Percentiles rank a stretch among this genome's conserved stretches.
Evolutionary conservation across 2,113 vertebrate genomes (phyloP).

Genomic region (Cichladusa arquata): DNA sequence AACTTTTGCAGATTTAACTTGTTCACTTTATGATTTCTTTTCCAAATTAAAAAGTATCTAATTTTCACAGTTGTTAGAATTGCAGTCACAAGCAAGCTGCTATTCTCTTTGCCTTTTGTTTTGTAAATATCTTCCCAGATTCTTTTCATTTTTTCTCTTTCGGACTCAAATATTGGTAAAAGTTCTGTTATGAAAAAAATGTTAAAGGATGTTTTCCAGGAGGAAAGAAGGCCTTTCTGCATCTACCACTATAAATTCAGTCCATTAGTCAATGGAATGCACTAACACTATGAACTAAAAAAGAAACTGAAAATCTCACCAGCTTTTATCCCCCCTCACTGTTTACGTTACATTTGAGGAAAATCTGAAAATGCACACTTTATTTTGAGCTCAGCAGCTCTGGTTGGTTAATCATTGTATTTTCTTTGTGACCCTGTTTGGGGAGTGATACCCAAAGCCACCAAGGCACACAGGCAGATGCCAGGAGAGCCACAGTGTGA

Average conservation of each 20-base stretch:
- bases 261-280: neutral
- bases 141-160: neutral
- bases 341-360: fast-evolving
- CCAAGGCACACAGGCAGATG: fast-evolving
- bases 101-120: neutral
- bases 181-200: neutral
- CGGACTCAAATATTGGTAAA: neutral
- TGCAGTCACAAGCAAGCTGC: neutral
- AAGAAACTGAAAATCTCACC: neutral
- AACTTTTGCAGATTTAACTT: neutral
- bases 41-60: neutral
- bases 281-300: neutral
- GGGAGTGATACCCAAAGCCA: neutral
- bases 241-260: neutral
- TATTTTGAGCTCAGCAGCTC: neutral
- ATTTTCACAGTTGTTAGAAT: neutral
- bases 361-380: neutral
- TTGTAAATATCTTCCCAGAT: neutral
- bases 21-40: neutral
- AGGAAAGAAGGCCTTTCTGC: neutral
- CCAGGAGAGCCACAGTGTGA: neutral
- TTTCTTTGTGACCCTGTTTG: neutral
- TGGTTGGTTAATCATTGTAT: fast-evolving
- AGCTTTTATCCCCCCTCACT: neutral
- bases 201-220: neutral